Evolutionary conservation across 2,888 invertebrate genomes (phyloP).

Genomic region (Aleiodes alternator): DNA sequence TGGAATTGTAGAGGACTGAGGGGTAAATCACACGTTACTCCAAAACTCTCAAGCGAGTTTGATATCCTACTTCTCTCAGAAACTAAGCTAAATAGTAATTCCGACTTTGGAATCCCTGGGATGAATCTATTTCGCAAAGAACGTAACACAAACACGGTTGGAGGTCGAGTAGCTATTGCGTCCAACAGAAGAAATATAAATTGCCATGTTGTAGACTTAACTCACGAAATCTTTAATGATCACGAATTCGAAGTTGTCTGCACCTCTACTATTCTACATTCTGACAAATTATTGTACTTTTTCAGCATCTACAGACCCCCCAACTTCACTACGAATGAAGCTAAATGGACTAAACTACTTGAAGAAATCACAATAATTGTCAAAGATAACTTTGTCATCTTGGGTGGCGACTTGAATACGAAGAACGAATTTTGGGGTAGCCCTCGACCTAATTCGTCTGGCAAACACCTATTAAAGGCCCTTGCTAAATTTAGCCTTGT

Average conservation of each 20-base stretch:
- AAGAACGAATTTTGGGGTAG: constrained; percentile 34
- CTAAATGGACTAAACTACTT: constrained; percentile 23
- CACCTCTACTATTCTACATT: not conserved
- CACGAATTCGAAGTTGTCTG: constrained; percentile 14
- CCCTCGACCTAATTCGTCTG: constrained; percentile 16
- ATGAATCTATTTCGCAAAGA: not conserved
- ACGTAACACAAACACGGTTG: not conserved
- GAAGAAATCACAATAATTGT: constrained; percentile 17
- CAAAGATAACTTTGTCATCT: constrained; percentile 14
- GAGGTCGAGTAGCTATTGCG: not conserved
- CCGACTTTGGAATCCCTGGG: not conserved
- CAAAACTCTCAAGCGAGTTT: not conserved
- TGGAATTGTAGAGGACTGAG: not conserved
- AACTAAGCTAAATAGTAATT: not conserved
- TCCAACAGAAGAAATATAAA: not conserved
- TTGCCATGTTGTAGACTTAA: not conserved
- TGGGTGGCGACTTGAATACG: constrained; percentile 36
- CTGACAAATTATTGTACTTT: constrained; percentile 13
- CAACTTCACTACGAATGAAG: not conserved
- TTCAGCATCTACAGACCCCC: constrained; percentile 24
- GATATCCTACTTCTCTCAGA: not conserved
- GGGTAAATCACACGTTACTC: not conserved
- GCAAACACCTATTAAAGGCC: constrained; percentile 15
- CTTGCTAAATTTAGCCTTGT: constrained; percentile 12
- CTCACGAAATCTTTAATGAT: constrained; percentile 20